These are phyloP conservation scores for Iselma pallidipennis DNA, from an alignment of 2,888 invertebrate genomes.

Conservation along the genomic window DNA sequence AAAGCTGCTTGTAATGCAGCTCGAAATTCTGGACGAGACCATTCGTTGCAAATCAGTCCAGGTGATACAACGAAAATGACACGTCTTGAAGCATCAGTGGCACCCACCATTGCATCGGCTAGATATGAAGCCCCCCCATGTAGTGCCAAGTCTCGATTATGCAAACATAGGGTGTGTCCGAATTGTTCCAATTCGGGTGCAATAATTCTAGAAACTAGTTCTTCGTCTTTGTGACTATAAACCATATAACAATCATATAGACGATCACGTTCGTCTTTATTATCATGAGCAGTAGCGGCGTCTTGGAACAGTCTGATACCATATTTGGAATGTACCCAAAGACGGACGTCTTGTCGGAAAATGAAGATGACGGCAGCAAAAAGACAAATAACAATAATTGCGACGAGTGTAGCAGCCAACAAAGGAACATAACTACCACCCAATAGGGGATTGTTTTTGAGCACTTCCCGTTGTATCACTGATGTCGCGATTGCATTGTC, in stretches of 20 bases:
- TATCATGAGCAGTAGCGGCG: constrained; percentile 60
- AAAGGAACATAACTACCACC: constrained; percentile 76
- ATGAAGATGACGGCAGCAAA: constrained; percentile 71
- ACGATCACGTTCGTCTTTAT: constrained; percentile 56
- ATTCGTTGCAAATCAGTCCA: constrained; percentile 80
- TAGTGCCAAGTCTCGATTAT: constrained; percentile 66
- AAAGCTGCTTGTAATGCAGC: constrained; percentile 79
- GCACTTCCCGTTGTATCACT: constrained; percentile 57
- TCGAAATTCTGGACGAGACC: constrained; percentile 80
- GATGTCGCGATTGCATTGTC: constrained; percentile 69
- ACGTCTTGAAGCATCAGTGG: constrained; percentile 68
- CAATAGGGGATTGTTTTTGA: constrained; percentile 67
- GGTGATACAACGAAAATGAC: constrained; percentile 81
- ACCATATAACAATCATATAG: constrained; percentile 83
- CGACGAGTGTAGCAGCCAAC: constrained; percentile 71
- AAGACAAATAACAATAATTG: constrained; percentile 70
- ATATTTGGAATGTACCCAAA: constrained; percentile 80
- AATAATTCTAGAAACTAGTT: constrained; percentile 68
- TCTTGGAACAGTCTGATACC: constrained; percentile 75
- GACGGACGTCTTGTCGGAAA: constrained; percentile 75
- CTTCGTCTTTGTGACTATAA: constrained; percentile 81
- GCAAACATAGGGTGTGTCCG: constrained; percentile 69
- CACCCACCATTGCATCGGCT: constrained; percentile 65
- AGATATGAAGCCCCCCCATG: constrained; percentile 66
- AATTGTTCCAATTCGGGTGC: constrained; percentile 76